Evolutionary conservation across 2,797 vertebrate species (phyloP).

Genomic region (Muscicapa comitata): DNA sequence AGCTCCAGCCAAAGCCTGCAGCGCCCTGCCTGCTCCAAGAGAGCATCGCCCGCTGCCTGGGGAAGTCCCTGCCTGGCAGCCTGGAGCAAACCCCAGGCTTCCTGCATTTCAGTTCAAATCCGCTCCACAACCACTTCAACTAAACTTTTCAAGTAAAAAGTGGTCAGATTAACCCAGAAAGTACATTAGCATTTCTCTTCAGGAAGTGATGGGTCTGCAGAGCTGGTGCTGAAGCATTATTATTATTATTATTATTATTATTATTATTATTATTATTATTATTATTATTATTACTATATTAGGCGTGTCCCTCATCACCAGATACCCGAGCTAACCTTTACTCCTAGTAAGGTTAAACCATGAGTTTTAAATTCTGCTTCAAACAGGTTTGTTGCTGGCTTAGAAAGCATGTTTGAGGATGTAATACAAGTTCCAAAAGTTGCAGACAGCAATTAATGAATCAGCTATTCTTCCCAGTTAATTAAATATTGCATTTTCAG

Average conservation of each 20-base stretch:
- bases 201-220: background rate
- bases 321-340: background rate
- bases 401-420: background rate
- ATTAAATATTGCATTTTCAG: conserved; percentile 24
- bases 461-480: conserved; percentile 16
- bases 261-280: background rate
- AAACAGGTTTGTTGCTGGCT: background rate
- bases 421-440: background rate
- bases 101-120: background rate
- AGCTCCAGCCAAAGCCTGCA: background rate
- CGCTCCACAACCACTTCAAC: background rate
- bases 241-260: no score
- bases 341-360: background rate
- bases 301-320: background rate
- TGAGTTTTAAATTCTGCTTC: conserved; percentile 1
- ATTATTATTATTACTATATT: background rate
- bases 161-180: background rate
- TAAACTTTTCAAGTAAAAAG: background rate
- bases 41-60: accelerated
- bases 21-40: background rate
- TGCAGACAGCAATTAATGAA: conserved; percentile 29
- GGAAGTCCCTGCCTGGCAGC: background rate
- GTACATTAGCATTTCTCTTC: background rate
- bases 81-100: background rate
- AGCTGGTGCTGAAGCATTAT: background rate